A percentile compares a stretch with the other conserved stretches of the same genome.
Evolutionary conservation across 2,888 invertebrate species (phyloP).

Genomic region (Agriopis marginaria): DNA sequence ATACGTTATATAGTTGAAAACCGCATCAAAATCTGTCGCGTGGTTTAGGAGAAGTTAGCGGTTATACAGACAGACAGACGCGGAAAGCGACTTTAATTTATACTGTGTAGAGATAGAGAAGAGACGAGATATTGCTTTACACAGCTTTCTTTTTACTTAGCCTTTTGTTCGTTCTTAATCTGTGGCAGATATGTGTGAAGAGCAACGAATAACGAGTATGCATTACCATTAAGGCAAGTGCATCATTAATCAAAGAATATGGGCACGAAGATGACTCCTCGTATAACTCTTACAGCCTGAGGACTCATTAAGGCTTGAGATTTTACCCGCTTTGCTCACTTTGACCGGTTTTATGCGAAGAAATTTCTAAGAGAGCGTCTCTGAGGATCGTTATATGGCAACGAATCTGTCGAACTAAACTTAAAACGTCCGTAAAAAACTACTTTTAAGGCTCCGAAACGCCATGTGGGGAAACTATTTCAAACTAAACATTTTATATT

Average conservation of each 20-base stretch:
- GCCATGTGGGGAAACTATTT: no score
- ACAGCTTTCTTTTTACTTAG: background rate
- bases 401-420: background rate
- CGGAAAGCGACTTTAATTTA: no score
- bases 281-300: slow-evolving; percentile 42
- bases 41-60: no score
- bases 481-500: no score
- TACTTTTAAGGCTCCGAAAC: background rate
- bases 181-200: slow-evolving; percentile 39
- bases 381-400: background rate
- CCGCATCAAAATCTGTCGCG: no score
- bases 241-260: slow-evolving; percentile 50
- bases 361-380: slow-evolving; percentile 8
- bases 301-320: slow-evolving; percentile 47
- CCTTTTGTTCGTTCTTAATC: slow-evolving; percentile 9
- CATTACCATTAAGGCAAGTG: slow-evolving; percentile 51
- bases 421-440: background rate
- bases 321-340: slow-evolving; percentile 16
- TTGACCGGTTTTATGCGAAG: slow-evolving; percentile 20
- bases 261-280: slow-evolving; percentile 43
- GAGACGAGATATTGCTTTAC: no score
- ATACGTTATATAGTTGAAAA: no score
- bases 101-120: no score
- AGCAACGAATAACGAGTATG: slow-evolving; percentile 41
- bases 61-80: no score